phyloP scores from a whole-genome alignment of 2,888 invertebrate genomes.

The Abscondita cerata region DNA sequence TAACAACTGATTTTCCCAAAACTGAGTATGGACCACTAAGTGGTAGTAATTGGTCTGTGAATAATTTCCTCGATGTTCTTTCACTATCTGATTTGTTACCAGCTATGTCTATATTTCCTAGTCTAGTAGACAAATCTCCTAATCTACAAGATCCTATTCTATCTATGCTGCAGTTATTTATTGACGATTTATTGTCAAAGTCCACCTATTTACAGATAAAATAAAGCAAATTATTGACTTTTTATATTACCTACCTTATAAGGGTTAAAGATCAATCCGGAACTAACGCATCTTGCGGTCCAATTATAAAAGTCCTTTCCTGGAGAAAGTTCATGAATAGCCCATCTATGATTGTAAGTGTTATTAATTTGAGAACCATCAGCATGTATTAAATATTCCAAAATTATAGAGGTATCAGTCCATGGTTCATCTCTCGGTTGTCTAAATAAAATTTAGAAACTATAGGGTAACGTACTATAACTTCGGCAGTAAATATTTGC shows the following conservation, averaged over 20 bases:
- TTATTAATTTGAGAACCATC: constrained; percentile 83
- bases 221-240: neutral
- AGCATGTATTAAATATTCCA: constrained; percentile 86
- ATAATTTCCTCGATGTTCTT: constrained; percentile 73
- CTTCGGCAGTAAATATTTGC: constrained; percentile 79
- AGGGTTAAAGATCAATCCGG: constrained; percentile 81
- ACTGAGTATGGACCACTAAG: constrained; percentile 77
- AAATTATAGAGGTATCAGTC: constrained; percentile 84
- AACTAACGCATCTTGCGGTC: constrained; percentile 83
- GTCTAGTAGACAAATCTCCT: constrained; percentile 79
- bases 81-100: constrained; percentile 73
- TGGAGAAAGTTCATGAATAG: constrained; percentile 78
- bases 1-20: constrained; percentile 82
- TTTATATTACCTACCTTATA: constrained; percentile 62
- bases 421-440: constrained; percentile 82
- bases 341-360: constrained; percentile 81
- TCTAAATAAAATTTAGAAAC: constrained; percentile 83
- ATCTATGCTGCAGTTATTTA: constrained; percentile 63
- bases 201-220: constrained; percentile 59
- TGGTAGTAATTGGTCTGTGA: constrained; percentile 79
- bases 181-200: constrained; percentile 65
- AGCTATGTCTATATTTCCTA: constrained; percentile 75
- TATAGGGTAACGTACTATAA: constrained; percentile 82
- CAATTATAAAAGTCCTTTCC: constrained; percentile 91
- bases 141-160: constrained; percentile 70